Percentiles rank a stretch among this genome's conserved stretches.
phyloP scores from a whole-genome alignment of 2,797 vertebrate species.

The Simalia tracyae region DNA sequence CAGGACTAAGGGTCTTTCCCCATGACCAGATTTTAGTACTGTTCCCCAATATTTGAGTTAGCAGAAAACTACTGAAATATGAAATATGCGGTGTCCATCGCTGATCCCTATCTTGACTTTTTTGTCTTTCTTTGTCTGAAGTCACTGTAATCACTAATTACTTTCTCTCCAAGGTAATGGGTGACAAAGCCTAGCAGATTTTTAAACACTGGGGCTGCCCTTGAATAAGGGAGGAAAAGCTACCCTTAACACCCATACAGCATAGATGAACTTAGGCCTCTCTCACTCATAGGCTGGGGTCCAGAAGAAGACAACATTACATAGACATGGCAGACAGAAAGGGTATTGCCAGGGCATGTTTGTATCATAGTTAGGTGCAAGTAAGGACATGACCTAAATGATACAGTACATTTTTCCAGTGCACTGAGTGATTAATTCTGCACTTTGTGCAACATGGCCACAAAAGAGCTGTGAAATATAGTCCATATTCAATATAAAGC shows the following conservation, averaged over 20 bases:
- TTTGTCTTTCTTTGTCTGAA: background rate
- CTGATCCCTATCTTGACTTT: background rate
- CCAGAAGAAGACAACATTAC: background rate
- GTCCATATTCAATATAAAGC: conserved; percentile 30
- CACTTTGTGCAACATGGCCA: conserved; percentile 22
- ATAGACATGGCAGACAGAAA: background rate
- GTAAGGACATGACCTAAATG: background rate
- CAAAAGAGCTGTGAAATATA: conserved; percentile 34
- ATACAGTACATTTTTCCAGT: conserved; percentile 5
- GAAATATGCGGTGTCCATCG: background rate
- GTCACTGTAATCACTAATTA: background rate
- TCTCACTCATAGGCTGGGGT: background rate
- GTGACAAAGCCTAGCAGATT: background rate
- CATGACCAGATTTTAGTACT: background rate
- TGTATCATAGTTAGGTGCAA: background rate
- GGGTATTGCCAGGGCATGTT: background rate
- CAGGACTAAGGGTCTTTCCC: background rate
- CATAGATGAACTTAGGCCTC: background rate
- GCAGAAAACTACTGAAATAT: background rate
- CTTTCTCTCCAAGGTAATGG: background rate
- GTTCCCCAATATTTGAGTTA: background rate
- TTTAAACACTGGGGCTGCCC: background rate
- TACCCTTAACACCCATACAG: background rate
- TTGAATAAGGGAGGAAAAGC: background rate
- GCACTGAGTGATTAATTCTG: conserved; percentile 34